These are phyloP conservation scores for Gonioctena quinquepunctata DNA, from an alignment of 1,140 invertebrate species.

Conservation along the genomic window DNA sequence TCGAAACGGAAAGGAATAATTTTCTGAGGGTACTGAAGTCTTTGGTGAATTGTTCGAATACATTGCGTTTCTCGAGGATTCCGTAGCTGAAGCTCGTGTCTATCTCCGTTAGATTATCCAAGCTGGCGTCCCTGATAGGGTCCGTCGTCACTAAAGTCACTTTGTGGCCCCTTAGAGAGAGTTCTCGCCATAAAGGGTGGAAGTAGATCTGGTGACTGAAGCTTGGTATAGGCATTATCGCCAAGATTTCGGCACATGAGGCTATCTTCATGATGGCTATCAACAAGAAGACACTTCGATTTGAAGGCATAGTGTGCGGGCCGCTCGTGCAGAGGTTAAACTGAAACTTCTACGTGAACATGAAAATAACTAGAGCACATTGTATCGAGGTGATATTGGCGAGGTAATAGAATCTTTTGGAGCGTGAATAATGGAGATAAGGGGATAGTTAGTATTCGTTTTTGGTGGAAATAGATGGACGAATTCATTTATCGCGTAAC, in stretches of 20 bases:
- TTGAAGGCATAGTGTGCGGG: too few relatives aligned
- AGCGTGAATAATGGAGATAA: too few relatives aligned
- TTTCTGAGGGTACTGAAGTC: background rate
- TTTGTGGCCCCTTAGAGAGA: slow-evolving; percentile 38
- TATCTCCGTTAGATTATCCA: slow-evolving; percentile 41
- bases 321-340: too few relatives aligned
- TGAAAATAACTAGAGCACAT: too few relatives aligned
- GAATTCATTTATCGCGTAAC: too few relatives aligned
- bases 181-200: slow-evolving; percentile 47
- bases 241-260: slow-evolving; percentile 57
- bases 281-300: background rate
- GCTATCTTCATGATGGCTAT: background rate
- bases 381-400: too few relatives aligned
- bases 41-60: background rate
- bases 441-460: too few relatives aligned
- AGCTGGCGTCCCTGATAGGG: slow-evolving; percentile 24
- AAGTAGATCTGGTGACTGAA: slow-evolving; percentile 64
- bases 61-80: slow-evolving; percentile 34
- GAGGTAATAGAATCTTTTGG: too few relatives aligned
- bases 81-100: too few relatives aligned
- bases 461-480: too few relatives aligned
- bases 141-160: slow-evolving; percentile 38
- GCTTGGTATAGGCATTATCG: slow-evolving; percentile 56
- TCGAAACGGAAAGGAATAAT: background rate
- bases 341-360: too few relatives aligned